Percentiles rank a stretch among this genome's conserved stretches.
These are phyloP conservation scores for Sinohyriopsis cumingii DNA, from an alignment of 2,888 invertebrate species.

Conservation along the genomic window DNA sequence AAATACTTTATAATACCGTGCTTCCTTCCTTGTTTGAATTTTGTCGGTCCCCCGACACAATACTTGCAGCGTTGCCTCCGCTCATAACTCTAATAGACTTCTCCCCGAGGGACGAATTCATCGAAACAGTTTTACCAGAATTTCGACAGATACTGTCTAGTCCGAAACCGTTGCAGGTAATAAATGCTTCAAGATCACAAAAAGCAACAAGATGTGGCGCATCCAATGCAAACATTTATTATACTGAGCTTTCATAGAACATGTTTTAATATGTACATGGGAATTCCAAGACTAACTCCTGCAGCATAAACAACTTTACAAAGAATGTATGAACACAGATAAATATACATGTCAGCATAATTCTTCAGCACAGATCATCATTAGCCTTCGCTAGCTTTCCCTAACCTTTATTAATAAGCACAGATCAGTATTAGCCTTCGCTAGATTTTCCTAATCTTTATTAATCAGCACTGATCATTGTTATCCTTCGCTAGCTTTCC, in stretches of 20 bases:
- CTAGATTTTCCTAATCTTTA: too few species aligned
- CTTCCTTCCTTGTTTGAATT: conserved; percentile 92
- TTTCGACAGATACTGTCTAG: conserved; percentile 69
- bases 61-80: conserved; percentile 79
- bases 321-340: too few species aligned
- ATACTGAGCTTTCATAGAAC: background rate
- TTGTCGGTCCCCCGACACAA: conserved; percentile 87
- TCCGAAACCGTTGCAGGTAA: conserved; percentile 81
- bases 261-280: background rate
- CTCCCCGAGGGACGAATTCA: conserved; percentile 59
- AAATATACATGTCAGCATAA: too few species aligned
- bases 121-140: conserved; percentile 83
- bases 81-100: conserved; percentile 60
- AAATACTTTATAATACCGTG: conserved; percentile 94
- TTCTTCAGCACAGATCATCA: too few species aligned
- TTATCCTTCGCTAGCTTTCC: too few species aligned
- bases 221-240: background rate
- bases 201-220: background rate
- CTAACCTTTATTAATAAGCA: too few species aligned
- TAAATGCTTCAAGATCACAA: background rate
- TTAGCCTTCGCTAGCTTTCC: too few species aligned
- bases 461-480: too few species aligned
- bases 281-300: background rate
- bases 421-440: too few species aligned
- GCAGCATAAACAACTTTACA: too few species aligned